Conservation (phyloP, 2,888 invertebrate genomes). For the Dione vanillae region DNA sequence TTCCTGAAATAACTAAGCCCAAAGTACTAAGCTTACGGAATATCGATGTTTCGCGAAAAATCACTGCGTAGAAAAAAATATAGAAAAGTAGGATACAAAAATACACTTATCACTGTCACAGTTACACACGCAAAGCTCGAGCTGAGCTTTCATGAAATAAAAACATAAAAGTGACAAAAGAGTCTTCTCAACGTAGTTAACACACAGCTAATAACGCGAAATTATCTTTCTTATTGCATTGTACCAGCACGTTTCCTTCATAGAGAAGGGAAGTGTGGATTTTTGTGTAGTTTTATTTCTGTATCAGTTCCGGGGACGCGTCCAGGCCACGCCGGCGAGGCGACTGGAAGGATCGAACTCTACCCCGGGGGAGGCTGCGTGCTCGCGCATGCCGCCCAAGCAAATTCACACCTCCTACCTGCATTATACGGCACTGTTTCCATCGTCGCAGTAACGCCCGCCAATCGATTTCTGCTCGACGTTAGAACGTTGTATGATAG, state of each 20-base stretch:
- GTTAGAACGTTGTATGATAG: slow-evolving; percentile 57
- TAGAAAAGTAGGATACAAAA: slow-evolving; percentile 41
- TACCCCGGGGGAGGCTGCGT: slow-evolving; percentile 82
- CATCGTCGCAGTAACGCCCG: slow-evolving; percentile 37
- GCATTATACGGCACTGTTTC: slow-evolving; percentile 57
- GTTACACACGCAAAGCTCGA: slow-evolving; percentile 49
- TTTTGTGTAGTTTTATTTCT: slow-evolving; percentile 58
- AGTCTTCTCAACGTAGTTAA: slow-evolving; percentile 76
- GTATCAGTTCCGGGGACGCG: slow-evolving; percentile 65
- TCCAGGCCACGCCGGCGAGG: slow-evolving; percentile 78
- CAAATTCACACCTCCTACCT: slow-evolving; percentile 53
- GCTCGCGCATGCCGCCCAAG: slow-evolving; percentile 60
- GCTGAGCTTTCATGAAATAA: slow-evolving; percentile 48
- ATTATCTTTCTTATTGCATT: slow-evolving; percentile 51
- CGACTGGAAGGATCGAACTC: slow-evolving; percentile 83
- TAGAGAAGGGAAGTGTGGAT: slow-evolving; percentile 74
- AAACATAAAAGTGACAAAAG: slow-evolving; percentile 43
- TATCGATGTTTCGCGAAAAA: slow-evolving; percentile 57
- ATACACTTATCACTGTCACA: slow-evolving; percentile 49
- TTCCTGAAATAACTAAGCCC: slow-evolving; percentile 54
- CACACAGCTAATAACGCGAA: slow-evolving; percentile 76
- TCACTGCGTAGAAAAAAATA: slow-evolving; percentile 50
- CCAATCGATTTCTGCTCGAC: slow-evolving; percentile 58
- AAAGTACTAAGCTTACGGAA: slow-evolving; percentile 65
- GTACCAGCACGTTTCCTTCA: slow-evolving; percentile 71